phyloP scores from a whole-genome alignment of 2,797 vertebrate species.

The Apogon hyalosoma region DNA sequence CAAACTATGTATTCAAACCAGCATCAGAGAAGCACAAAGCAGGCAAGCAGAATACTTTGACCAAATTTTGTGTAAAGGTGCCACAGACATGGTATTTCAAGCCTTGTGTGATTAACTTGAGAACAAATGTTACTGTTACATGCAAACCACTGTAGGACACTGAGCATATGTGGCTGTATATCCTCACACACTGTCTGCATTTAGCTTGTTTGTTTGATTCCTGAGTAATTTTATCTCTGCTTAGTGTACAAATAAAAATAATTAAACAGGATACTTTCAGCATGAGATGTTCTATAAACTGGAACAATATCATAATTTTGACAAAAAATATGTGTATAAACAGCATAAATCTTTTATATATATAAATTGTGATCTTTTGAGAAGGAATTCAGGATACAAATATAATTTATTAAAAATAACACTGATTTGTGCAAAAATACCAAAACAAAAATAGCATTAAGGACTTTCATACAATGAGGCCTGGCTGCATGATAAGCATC shows the following conservation, averaged over 20 bases:
- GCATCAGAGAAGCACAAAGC: neutral
- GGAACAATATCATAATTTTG: neutral
- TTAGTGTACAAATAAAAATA: neutral
- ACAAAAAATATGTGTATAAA: neutral
- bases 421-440: neutral
- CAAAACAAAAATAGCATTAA: neutral
- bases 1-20: neutral
- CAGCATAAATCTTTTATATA: neutral
- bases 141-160: neutral
- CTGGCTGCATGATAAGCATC: neutral
- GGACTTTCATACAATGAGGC: neutral
- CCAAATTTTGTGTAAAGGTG: neutral
- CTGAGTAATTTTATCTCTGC: neutral
- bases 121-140: neutral
- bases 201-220: neutral
- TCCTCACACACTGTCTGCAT: neutral
- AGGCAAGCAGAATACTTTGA: neutral
- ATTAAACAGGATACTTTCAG: neutral
- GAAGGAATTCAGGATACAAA: neutral
- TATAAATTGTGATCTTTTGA: neutral
- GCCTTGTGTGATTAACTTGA: neutral
- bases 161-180: neutral
- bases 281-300: neutral
- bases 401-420: neutral
- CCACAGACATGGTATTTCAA: slow-evolving; percentile 27